These are phyloP conservation scores for Oligia latruncula DNA, from an alignment of 2,888 invertebrate genomes.

Conservation along the genomic window DNA sequence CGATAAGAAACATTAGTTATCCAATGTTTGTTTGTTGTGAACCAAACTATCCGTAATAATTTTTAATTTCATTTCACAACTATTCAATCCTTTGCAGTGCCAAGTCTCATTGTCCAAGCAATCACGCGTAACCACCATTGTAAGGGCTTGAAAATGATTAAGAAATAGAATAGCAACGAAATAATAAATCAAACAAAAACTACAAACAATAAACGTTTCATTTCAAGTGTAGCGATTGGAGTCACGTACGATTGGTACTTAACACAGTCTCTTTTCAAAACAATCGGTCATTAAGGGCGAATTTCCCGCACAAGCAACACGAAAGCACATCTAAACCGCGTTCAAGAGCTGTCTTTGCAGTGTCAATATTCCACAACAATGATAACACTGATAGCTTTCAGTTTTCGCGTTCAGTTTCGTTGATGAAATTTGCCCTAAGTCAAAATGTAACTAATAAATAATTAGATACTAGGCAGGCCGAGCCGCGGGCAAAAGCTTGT, in stretches of 20 bases:
- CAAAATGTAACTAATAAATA: slow-evolving; percentile 7
- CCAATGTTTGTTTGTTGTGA: slow-evolving; percentile 18
- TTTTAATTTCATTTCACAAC: slow-evolving; percentile 20
- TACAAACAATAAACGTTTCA: slow-evolving; percentile 15
- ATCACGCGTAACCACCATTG: slow-evolving; percentile 43
- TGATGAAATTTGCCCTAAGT: too few relatives aligned
- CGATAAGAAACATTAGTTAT: slow-evolving; percentile 14
- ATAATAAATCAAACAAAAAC: slow-evolving; percentile 26
- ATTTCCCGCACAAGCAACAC: too few relatives aligned
- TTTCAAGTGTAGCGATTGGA: slow-evolving; percentile 17
- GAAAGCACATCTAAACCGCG: too few relatives aligned
- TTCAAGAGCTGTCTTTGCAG: not conserved
- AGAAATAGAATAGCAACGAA: slow-evolving; percentile 12
- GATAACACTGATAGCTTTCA: not conserved
- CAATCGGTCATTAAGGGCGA: slow-evolving; percentile 4
- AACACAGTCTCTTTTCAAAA: slow-evolving; percentile 27
- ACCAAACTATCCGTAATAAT: slow-evolving; percentile 15
- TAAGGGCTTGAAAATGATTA: slow-evolving; percentile 38
- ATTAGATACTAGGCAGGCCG: slow-evolving; percentile 5
- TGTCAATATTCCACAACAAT: not conserved
- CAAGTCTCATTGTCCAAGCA: slow-evolving; percentile 21
- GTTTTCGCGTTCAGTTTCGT: too few relatives aligned
- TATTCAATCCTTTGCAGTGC: slow-evolving; percentile 4
- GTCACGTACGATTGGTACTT: slow-evolving; percentile 1
- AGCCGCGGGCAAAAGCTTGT: slow-evolving; percentile 17